Base-by-base conservation (phyloP, 2,888 invertebrate species). In the Macrosoma leucophasiata region DNA sequence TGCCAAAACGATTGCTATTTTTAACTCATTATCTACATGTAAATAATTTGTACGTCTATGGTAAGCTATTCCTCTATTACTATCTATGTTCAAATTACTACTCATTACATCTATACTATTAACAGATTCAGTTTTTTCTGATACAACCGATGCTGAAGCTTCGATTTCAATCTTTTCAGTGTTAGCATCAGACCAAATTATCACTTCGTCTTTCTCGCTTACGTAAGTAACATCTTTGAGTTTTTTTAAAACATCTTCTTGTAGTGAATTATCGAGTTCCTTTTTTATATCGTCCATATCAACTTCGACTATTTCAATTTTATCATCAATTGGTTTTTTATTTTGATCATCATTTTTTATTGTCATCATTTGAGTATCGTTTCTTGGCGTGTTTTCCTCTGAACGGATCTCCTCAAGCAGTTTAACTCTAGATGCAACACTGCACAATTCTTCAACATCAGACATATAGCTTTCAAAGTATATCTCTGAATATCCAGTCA, bases 31-130 rank as follows among this genome's bases (percentile, higher is more conserved):
- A 41, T 82, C 79, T 0, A 82, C 69, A 10, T 82, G 74, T 15
- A 82, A 52, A 36, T 82, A 82, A 41, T 82, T 82, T 0, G 82
- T 82, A 12, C 82, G 60, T 48, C 82, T 70, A 35, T 81, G 69
- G 32, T 81, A 82, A 0, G 81, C 77, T 5, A 79, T 74, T 0
- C 81, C 78, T 54, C 78, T 61, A 21, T 71, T 77, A 30, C 77
- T 78, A 31, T 79, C 77, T 6, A 79, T 76, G 18, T 76, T 74
- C 4, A 81, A 41, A 32, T 68, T 68, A 22, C 74, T 71, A 8
- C 62, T 38, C 8, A 43, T 54, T 2, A 76, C 47, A 39, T 69
- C 70, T 3, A 73, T 72, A 22, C 48, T 62, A 41, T 74, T 79
- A 13, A 68, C 27, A 0, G 74, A 75, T 19, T 72, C 77, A 0